Evolutionary conservation across 2,888 invertebrate genomes (phyloP).

Genomic region (Drosophila prolongata): DNA sequence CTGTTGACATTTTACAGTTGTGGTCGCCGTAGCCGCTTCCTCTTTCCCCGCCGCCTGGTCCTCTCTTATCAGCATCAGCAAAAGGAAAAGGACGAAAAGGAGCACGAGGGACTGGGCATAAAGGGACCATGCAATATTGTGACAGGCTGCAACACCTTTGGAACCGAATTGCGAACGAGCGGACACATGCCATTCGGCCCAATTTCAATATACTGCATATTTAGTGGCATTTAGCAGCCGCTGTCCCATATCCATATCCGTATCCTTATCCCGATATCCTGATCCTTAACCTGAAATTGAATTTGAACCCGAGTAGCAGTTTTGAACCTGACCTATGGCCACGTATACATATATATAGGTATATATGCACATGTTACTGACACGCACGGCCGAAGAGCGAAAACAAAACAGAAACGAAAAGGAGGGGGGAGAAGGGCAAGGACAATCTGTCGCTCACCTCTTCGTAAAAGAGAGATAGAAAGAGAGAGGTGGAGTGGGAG

Average conservation of each 20-base stretch:
- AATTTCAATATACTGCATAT: slow-evolving; percentile 66
- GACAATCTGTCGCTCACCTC: slow-evolving; percentile 32
- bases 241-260: slow-evolving; percentile 10
- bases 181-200: slow-evolving; percentile 40
- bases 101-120: neutral
- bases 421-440: slow-evolving; percentile 22
- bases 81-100: slow-evolving; percentile 9
- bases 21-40: slow-evolving; percentile 15
- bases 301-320: slow-evolving; percentile 11
- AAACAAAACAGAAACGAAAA: slow-evolving; percentile 61
- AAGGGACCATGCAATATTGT: slow-evolving; percentile 59
- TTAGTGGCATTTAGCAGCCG: slow-evolving; percentile 68
- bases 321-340: slow-evolving; percentile 68
- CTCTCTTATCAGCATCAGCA: slow-evolving; percentile 33
- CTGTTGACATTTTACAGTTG: slow-evolving; percentile 38
- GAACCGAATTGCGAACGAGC: slow-evolving; percentile 11
- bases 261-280: slow-evolving; percentile 8
- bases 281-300: slow-evolving; percentile 27
- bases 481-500: neutral
- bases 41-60: slow-evolving; percentile 1
- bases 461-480: neutral
- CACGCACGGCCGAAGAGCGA: slow-evolving; percentile 59
- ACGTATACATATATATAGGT: slow-evolving; percentile 9
- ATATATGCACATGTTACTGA: slow-evolving; percentile 63
- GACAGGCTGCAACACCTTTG: slow-evolving; percentile 65